Base-by-base conservation (phyloP, 2,888 invertebrate genomes). In the Argyresthia goedartella region DNA sequence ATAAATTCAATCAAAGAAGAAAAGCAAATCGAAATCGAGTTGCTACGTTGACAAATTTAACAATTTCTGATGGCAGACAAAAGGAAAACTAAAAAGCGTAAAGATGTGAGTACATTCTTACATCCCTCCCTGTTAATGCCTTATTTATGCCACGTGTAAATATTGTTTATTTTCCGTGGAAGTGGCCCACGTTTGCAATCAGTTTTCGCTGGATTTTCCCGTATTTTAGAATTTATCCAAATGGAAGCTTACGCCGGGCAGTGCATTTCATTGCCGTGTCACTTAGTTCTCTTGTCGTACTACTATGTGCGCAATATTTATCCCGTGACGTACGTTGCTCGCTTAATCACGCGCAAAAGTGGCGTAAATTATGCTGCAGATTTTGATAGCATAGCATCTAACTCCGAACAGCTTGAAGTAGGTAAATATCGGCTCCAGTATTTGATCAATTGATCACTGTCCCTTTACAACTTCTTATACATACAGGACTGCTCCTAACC, bases 61-160 rank as follows among this genome's bases (percentile, higher is more conserved):
- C 11, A 42, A 16, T 25, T 16, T 63, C 73, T 59, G 66, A 86
- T 86, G 86, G 81, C 86, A 70, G 86, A 86, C 60, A 86, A 86
- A 67, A 75, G 86, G 55, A 86, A 86, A 76, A 76, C 76, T 56
- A 84, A 81, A 69, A 86, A 84, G 64, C 86, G 86, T 54, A 86
- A 84, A 72, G 86, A 86, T 71, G 86, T 84, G 69, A 65, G 76
- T 64, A 52, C 15, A 13, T 42, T 10, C 49, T 15, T 25, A 4
- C 3, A 25, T 25, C 25, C 25, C 25, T 2, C 48, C n/a, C 10
- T 49, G 9, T 14, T 44, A 6, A 8, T 15, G 1, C 2, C 6
- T 4, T 44, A 15, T 50, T 50, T 42, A 39, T 41, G 47, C 47
- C 36, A 52, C 43, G 48, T 52, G 39, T 54, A 35, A 45, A 39